Base-by-base conservation (phyloP, 2,888 invertebrate genomes). In the Tenthredo mesomela region DNA sequence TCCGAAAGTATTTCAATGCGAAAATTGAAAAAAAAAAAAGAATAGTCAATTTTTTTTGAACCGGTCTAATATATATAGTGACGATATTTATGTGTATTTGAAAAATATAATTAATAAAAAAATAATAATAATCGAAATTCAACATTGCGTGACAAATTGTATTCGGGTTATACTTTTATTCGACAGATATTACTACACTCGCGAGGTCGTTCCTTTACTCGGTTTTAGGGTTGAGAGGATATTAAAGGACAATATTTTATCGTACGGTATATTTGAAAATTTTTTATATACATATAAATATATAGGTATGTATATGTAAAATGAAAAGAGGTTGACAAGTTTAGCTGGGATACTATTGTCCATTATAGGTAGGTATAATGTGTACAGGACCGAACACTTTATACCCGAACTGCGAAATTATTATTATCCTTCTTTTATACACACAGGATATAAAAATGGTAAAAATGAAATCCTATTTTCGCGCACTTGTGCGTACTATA, bases 71-170 rank as follows among this genome's bases (percentile, higher is more conserved):
- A n/a, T n/a, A n/a, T n/a, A n/a, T n/a, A 29, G 21, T 18, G n/a
- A 70, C 12, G 12, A 33, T 33, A 67, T 15, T 15, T 33, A 65
- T n/a, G 3, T 33, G 29, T 25, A 67, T 12, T 33, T 29, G 15
- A 29, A 29, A 5, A 67, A 67, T 33, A 37, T 54, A 43, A 77
- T 33, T n/a, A 21, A 29, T 2, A 50, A 50, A 6, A 54, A 4
- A 54, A 50, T 29, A 54, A 47, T 0, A 50, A 77, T 50, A 18
- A 77, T 50, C 6, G 33, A 88, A 87, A 89, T 88, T 89, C 88
- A 88, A 88, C 90, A 88, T 87, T 86, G 86, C 82, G 83, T 89
- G 89, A 90, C 89, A 90, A 90, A 90, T 90, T 87, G 90, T 88
- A 0, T 37, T 88, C 85, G 84, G 86, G 84, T 29, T 54, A 77